Base-by-base conservation (phyloP, 2,797 vertebrate genomes). In the Atherinosoma microstoma region DNA sequence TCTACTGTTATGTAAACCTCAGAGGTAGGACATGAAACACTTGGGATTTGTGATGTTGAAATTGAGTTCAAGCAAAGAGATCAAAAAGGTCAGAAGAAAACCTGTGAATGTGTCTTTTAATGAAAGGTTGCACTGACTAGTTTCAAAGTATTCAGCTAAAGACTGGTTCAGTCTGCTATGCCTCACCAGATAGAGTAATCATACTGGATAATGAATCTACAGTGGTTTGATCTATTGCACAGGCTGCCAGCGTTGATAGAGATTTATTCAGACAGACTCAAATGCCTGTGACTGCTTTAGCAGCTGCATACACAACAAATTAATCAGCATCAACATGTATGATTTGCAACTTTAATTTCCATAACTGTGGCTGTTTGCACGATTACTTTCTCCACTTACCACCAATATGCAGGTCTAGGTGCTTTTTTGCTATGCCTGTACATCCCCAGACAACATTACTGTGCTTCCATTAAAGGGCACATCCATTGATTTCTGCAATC, bases 1-100 rank as follows among this genome's bases (percentile, higher is more conserved):
- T 82, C 68, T 56, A 64, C 59, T 22, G 73, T 87, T 85, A 87
- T 75, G 78, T 78, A 87, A 91, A 85, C 18, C 84, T 75, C 80
- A 63, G 54, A 67, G 76, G 78, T 74, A 30, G n/a, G 45, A 70
- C 64, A 73, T 75, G 49, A 84, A 87, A 80, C 70, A 83, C 86
- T 61, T 75, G 63, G 73, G 83, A 38, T 79, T 76, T 83, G 69
- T 70, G 73, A 70, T 62, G 75, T 66, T 72, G 60, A 84, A 83
- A 82, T 68, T 13, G 30, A 71, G 73, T 35, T 56, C 47, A 69
- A 24, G 30, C 29, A 59, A 67, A 63, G 27, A 82, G 60, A 29
- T 34, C 5, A 13, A 30, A 60, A 79, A 65, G 70, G 76, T 75
- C 75, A 59, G 67, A 67, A 73, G 8, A 30, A 80, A 88, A 58